Conservation (phyloP, 2,797 vertebrate genomes). For the Gorsachius magnificus region DNA sequence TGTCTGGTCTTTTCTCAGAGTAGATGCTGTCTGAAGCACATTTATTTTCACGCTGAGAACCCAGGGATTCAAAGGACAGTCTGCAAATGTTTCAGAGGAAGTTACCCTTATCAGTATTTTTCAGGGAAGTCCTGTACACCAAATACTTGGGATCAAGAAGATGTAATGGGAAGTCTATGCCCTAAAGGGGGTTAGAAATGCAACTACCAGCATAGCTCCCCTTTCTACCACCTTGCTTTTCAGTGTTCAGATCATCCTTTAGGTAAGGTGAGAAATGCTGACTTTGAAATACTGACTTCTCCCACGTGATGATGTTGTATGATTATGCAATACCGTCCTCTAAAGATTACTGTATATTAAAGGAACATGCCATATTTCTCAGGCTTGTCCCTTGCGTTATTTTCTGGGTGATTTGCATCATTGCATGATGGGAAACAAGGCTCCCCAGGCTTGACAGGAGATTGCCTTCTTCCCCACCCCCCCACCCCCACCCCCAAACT, state of each 20-base stretch:
- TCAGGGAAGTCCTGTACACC: neutral
- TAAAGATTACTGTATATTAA: neutral
- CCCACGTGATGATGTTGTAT: neutral
- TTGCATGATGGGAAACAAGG: neutral
- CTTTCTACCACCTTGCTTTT: neutral
- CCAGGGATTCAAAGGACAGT: neutral
- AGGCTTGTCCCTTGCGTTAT: neutral
- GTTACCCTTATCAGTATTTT: neutral
- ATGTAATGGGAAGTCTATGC: neutral
- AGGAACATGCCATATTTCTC: neutral
- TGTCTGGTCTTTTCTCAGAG: neutral
- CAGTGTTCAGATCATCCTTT: neutral
- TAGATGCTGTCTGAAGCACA: slow-evolving; percentile 14
- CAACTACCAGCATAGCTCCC: neutral
- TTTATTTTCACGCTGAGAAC: neutral
- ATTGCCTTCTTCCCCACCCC: neutral
- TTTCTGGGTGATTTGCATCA: neutral
- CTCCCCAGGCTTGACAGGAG: neutral
- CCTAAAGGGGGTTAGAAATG: neutral
- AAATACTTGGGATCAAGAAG: neutral
- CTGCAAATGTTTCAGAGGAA: neutral
- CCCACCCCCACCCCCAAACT: neutral
- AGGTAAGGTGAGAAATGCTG: neutral
- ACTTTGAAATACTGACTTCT: neutral
- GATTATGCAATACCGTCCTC: neutral